These are phyloP conservation scores for Mythimna albipuncta DNA, from an alignment of 2,888 invertebrate genomes.

Conservation along the genomic window DNA sequence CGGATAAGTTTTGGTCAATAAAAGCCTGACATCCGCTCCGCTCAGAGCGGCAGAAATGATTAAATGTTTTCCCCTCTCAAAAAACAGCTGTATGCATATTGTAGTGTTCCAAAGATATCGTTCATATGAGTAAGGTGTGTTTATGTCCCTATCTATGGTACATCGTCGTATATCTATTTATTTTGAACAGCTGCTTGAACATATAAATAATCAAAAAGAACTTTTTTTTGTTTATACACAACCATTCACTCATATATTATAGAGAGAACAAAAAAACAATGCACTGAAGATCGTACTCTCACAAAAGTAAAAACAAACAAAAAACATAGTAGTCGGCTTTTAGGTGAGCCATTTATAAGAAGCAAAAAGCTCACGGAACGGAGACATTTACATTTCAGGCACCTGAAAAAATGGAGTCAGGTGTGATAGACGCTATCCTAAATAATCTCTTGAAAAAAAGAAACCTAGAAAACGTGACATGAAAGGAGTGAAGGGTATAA, in stretches of 20 bases:
- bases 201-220: not conserved
- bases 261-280: not conserved
- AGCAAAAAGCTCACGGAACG: not conserved
- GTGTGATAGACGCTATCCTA: not conserved
- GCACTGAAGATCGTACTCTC: not conserved
- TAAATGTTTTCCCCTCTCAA: too few species aligned
- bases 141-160: too few species aligned
- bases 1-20: too few species aligned
- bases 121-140: too few species aligned
- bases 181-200: not conserved
- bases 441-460: slow-evolving; percentile 8
- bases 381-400: not conserved
- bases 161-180: too few species aligned
- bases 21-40: too few species aligned
- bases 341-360: not conserved
- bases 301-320: not conserved
- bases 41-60: too few species aligned
- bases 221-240: not conserved
- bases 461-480: slow-evolving; percentile 3
- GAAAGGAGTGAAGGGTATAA: not conserved
- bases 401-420: slow-evolving; percentile 11
- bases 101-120: too few species aligned
- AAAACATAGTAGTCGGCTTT: not conserved
- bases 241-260: too few species aligned
- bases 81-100: too few species aligned